These are phyloP conservation scores for Amblyraja radiata DNA, from an alignment of 2,797 vertebrate species.

Conservation along the genomic window DNA sequence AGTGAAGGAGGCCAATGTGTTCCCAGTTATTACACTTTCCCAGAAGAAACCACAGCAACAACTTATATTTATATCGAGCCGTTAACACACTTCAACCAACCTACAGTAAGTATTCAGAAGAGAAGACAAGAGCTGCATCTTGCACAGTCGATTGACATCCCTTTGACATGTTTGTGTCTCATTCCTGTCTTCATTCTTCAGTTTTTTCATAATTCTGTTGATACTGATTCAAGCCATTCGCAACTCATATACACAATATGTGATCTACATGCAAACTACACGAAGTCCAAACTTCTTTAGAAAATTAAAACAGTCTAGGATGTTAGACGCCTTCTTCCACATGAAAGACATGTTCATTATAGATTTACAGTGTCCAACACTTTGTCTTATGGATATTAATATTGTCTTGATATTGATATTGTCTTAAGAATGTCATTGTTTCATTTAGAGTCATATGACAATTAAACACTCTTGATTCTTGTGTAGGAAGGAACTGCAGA, in stretches of 20 bases:
- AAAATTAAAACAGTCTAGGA: not conserved
- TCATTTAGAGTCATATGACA: too few relatives aligned
- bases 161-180: not conserved
- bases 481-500: too few relatives aligned
- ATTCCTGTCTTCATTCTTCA: not conserved
- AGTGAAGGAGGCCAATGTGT: not conserved
- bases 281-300: not conserved
- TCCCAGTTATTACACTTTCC: not conserved
- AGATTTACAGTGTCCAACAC: slow-evolving; percentile 1
- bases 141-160: not conserved
- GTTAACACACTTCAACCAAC: not conserved
- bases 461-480: too few relatives aligned
- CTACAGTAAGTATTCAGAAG: not conserved
- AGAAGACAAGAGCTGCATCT: not conserved
- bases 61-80: too few relatives aligned
- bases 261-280: slow-evolving; percentile 24
- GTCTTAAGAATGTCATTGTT: too few relatives aligned
- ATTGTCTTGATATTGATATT: too few relatives aligned
- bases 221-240: not conserved
- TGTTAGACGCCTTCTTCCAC: not conserved
- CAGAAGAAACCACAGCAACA: not conserved
- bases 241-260: not conserved
- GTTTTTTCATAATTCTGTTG: not conserved
- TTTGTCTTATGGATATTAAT: too few relatives aligned
- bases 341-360: not conserved